Evolutionary conservation across 2,113 vertebrate species (phyloP), one percentile per base, ranked within the genome.

Genomic region (Hemiprocne comata): DNA sequence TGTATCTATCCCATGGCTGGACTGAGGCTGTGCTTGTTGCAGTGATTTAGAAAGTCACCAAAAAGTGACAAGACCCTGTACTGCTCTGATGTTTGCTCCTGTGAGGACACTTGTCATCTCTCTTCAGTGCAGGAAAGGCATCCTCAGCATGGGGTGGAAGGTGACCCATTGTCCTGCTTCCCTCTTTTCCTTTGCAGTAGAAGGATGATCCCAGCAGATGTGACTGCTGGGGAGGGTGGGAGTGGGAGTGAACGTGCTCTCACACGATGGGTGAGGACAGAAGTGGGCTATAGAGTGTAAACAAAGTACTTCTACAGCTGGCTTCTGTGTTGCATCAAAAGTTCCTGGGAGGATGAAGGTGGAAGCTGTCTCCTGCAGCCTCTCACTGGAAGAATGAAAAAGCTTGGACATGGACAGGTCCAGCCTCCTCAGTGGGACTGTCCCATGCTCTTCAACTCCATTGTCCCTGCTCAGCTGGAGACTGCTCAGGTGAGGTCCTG

Each of bases 271-370:
- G 50, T 53, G 20, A 62, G 42, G 77, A 31, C 61, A 60, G 71
- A 14, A 29, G 60, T 42, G 67, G 60, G 50, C 69, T 91, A 69
- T 24, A 19, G 61, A 72, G 36, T 74, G 70, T 89, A 89, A 89
- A 74, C 94, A 93, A 34, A 88, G 60, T 87, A 74, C 69, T 96
- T 86, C 2, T 26, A n/a, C 60, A 82, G 85, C 46, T 62, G 70
- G 12, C 44, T 69, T 65, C 93, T 96, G 89, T 5, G 19, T 71
- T 93, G 77, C n/a, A 55, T 86, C 92, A 89, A 36, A 51, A 69
- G 74, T 60, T 78, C 66, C 62, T 95, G 90, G 72, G 58, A 75
- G 38, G 86, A 72, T 95, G 86, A 66, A 92, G 80, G 71, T 1
- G 0, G 57, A 65, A 87, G n/a, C 73, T 94, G 93, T 55, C 53